Conservation (phyloP, 2,797 vertebrate genomes). For the Sebastes minor region DNA sequence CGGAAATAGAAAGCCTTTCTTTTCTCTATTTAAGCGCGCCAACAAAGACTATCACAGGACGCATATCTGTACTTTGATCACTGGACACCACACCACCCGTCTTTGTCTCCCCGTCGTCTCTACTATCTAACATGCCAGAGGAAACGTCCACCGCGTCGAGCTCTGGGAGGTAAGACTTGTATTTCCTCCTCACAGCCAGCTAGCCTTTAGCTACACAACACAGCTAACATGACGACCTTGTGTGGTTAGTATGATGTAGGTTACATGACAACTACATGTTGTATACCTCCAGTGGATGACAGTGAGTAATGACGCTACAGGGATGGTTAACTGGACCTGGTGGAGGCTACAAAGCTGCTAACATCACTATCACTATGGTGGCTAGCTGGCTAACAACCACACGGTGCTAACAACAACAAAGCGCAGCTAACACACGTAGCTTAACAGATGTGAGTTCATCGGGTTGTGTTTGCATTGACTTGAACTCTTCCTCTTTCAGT, state of each 20-base stretch:
- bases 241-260: background rate
- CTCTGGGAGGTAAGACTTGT: slow-evolving; percentile 71
- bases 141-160: slow-evolving; percentile 73
- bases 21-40: slow-evolving; percentile 87
- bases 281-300: accelerated
- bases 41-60: slow-evolving; percentile 67
- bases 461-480: background rate
- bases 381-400: slow-evolving; percentile 34
- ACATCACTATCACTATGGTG: background rate
- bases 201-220: slow-evolving; percentile 27
- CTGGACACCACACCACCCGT: background rate
- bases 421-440: background rate
- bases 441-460: accelerated
- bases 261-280: accelerated
- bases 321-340: accelerated
- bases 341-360: accelerated
- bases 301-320: accelerated
- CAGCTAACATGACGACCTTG: background rate
- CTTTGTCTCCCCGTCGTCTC: background rate
- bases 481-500: slow-evolving; percentile 49
- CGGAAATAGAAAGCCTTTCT: slow-evolving; percentile 76
- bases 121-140: slow-evolving; percentile 74
- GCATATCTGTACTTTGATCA: slow-evolving; percentile 14
- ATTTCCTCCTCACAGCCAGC: slow-evolving; percentile 24
- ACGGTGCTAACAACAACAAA: slow-evolving; percentile 45